Base-by-base conservation (phyloP, 2,888 invertebrate species). In the Calliscelio sp. region DNA sequence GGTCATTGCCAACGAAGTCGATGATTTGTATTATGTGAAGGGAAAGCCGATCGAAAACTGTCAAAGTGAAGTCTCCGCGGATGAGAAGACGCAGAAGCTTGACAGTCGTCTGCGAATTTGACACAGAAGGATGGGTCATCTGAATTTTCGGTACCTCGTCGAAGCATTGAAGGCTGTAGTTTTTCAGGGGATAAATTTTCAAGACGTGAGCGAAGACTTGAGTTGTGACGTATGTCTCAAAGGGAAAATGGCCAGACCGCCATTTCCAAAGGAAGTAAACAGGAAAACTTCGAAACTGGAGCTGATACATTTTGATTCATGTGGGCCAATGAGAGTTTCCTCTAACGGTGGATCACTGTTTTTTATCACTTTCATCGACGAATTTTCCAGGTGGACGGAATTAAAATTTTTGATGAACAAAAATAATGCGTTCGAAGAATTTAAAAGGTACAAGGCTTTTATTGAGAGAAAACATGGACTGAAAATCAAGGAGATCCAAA, bases 281-380 rank as follows among this genome's bases (percentile, higher is more conserved):
- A n/a, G n/a, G n/a, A n/a, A n/a, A n/a, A n/a, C n/a, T n/a, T n/a
- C n/a, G n/a, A n/a, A n/a, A n/a, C 18, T 87, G 25, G 87, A 89
- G 10, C 80, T 89, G 11, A 73, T 90, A 2, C 89, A 90, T 25
- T 82, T 87, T 0, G 89, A 88, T 63, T 77, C 89, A 3, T 88
- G 87, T 51, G 89, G 89, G 1, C 89, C 87, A 0, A 87, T 87
- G 82, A 49, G 86, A 16, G 53, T 66, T 3, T 11, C 59, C 16
- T 89, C 87, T 7, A 59, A 61, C 20, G 85, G 85, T 20, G 68
- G 85, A 20, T 46, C 84, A 8, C 77, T 44, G 18, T 90, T 88
- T 75, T 86, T 89, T 20, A 57, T 88, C 10, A 88, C 88, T 6
- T 90, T 90, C 32, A 88, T 88, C 3, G 89, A 89, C 46, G 88